A percentile compares a stretch with the other conserved stretches of the same genome.
phyloP scores from a whole-genome alignment of 1,140 invertebrate species.

The Melipona quadrifasciata region DNA sequence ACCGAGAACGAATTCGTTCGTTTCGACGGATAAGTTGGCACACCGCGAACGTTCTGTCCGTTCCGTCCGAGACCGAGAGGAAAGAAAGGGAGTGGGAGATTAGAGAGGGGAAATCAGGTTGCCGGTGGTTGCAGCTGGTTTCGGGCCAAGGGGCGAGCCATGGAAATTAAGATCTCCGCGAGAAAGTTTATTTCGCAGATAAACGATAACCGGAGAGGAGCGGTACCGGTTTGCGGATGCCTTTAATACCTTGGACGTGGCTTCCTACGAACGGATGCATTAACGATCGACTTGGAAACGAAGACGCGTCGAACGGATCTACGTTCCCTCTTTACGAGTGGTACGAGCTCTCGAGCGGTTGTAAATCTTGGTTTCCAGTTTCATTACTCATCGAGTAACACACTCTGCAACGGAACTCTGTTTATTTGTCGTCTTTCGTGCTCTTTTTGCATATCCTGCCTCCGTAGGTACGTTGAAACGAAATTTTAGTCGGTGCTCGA shows the following conservation, averaged over 20 bases:
- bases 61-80: no score
- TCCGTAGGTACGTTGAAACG: background rate
- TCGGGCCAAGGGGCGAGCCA: background rate
- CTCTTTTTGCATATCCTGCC: background rate
- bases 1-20: no score
- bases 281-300: background rate
- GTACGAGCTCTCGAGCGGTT: background rate
- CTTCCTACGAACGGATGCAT: background rate
- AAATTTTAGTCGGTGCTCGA: background rate
- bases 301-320: background rate
- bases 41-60: no score
- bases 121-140: background rate
- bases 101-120: constrained; percentile 39
- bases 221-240: background rate
- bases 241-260: background rate
- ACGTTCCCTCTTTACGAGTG: background rate
- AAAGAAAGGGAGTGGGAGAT: background rate
- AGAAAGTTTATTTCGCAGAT: constrained; percentile 10
- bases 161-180: constrained; percentile 33
- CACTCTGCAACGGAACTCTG: background rate
- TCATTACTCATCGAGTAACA: background rate
- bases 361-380: background rate
- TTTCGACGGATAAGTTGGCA: no score
- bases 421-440: background rate
- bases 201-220: background rate